Conservation (phyloP, 37 sponge, comb jelly and placozoan genomes). For the Tethya wilhelma region DNA sequence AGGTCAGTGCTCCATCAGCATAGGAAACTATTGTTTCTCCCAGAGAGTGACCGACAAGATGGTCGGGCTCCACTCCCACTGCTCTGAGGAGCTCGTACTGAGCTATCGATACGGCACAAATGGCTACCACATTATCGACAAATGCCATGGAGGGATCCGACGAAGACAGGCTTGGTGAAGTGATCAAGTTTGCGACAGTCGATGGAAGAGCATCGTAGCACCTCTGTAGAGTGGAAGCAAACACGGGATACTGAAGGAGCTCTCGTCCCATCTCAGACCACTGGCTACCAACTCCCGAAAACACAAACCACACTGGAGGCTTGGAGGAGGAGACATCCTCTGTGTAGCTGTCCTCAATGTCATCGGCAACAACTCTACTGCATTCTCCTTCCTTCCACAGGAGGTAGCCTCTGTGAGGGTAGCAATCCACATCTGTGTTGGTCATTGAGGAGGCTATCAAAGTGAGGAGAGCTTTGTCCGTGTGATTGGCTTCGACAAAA, state of each 20-base stretch:
- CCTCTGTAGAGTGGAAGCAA: slow-evolving; percentile 3
- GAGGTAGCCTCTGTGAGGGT: slow-evolving; percentile 2
- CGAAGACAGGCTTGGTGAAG: too few relatives aligned
- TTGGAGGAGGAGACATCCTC: neutral
- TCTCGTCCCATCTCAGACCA: slow-evolving; percentile 58
- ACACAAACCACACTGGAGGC: slow-evolving; percentile 44
- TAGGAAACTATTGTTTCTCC: slow-evolving; percentile 49
- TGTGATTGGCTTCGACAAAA: neutral
- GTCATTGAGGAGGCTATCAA: neutral
- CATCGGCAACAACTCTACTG: neutral
- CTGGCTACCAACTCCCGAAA: slow-evolving; percentile 62
- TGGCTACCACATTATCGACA: neutral
- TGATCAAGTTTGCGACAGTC: neutral
- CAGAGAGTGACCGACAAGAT: slow-evolving; percentile 57
- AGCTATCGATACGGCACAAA: slow-evolving; percentile 26
- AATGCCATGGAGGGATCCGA: neutral
- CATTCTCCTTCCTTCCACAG: neutral
- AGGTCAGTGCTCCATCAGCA: slow-evolving; percentile 45
- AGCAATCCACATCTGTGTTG: neutral
- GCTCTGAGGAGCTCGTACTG: slow-evolving; percentile 44
- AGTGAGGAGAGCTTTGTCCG: neutral
- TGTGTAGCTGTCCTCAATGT: too few relatives aligned
- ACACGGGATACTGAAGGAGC: slow-evolving; percentile 23
- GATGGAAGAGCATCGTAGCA: slow-evolving; percentile 10
- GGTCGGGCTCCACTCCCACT: slow-evolving; percentile 40